Conservation (phyloP, 1,140 invertebrate genomes). For the Leucophenga varia region DNA sequence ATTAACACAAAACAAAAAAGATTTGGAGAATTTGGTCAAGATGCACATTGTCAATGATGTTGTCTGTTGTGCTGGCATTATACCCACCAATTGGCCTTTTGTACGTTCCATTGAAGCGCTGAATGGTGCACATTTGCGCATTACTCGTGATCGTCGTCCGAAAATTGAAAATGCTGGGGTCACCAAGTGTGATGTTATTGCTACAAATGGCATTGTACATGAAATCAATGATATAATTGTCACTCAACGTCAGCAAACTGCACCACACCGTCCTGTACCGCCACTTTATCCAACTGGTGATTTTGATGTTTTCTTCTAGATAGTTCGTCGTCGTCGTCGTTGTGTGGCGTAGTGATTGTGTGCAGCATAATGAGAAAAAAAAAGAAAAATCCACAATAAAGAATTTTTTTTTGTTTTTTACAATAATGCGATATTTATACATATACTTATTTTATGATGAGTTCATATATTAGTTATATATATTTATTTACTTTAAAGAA, state of each 20-base stretch:
- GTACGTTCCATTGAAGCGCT: constrained; percentile 59
- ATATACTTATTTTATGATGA: constrained; percentile 7
- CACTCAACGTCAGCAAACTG: constrained; percentile 25
- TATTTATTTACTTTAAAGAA: constrained; percentile 28
- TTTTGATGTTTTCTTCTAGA: constrained; percentile 54
- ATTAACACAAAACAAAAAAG: constrained; percentile 21
- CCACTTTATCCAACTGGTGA: constrained; percentile 32
- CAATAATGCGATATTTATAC: too few relatives aligned
- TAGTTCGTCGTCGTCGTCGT: too few relatives aligned
- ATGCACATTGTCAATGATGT: constrained; percentile 58
- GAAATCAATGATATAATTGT: constrained; percentile 61
- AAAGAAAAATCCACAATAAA: background rate
- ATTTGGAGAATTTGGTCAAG: constrained; percentile 43
- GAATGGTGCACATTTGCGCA: constrained; percentile 56
- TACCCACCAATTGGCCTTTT: constrained; percentile 60
- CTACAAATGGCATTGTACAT: constrained; percentile 64
- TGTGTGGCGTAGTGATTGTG: too few relatives aligned
- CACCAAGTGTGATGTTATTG: constrained; percentile 62
- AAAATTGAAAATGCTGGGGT: constrained; percentile 61
- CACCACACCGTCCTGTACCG: constrained; percentile 31
- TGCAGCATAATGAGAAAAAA: background rate
- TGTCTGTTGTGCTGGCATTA: constrained; percentile 64
- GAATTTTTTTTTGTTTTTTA: background rate
- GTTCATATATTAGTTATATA: constrained; percentile 28
- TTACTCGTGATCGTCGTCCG: constrained; percentile 58